Base-by-base conservation (phyloP, 2,113 vertebrate species). In the Pterophyllum scalare region DNA sequence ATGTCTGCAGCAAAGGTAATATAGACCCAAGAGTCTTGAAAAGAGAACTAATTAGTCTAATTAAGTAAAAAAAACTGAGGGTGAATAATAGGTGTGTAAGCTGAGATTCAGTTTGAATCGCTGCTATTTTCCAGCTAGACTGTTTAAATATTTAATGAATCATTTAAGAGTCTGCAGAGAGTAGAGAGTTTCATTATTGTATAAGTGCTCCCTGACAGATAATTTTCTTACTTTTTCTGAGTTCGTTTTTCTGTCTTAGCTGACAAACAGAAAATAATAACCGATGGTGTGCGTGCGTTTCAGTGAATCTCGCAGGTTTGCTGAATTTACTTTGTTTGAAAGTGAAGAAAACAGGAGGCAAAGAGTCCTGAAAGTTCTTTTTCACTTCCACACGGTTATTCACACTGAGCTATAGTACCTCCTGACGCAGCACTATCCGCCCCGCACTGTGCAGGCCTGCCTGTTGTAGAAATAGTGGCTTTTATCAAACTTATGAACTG, bases 381-480 rank as follows among this genome's bases (percentile, higher is more conserved):
- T 79, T 74, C 20, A 62, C 67, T 59, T 54, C 31, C 38, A 31
- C 49, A 43, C 77, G 43, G 49, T 74, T 22, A 7, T 28, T 46
- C 70, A 12, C 17, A 33, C 46, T n/a, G 64, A 61, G 54, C 3
- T 43, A 59, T 60, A 79, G 78, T 38, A 59, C 65, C 76, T 80
- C 46, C 46, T 70, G 56, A 67, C 74, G 81, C 83, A 86, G 81
- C 59, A 59, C 58, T 82, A 56, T 78, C 59, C 52, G 46, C 43
- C 8, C 19, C 17, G 31, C 65, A 26, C 24, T 54, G 67, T 54
- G 67, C 67, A 1, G 46, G 5, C 20, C 35, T n/a, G 35, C 8
- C 38, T 78, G 54, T 79, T 70, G 49, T 19, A 60, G 58, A n/a
- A 75, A 57, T 43, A 24, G 43, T 64, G 14, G 26, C 24, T 81